Base-by-base conservation (phyloP, 2,888 invertebrate species). In the Machimus atricapillus region DNA sequence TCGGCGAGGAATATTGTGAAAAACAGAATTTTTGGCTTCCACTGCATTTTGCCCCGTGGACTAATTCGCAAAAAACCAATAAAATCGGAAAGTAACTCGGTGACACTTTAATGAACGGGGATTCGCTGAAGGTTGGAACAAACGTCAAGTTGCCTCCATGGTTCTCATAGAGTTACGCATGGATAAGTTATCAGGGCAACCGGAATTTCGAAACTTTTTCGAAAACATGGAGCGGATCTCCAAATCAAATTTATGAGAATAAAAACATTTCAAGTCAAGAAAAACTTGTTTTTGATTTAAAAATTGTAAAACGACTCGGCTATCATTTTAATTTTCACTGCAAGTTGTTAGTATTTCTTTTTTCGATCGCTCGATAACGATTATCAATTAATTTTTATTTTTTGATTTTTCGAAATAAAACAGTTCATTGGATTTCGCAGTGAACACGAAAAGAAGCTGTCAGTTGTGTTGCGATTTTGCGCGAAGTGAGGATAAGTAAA, bases 1-100 rank as follows among this genome's bases (percentile, higher is more conserved):
- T 78, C 86, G 81, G 88, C 87, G 58, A 90, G 66, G 31, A 89
- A 83, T 40, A 88, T 82, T 16, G 86, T 81, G 56, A 43, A n/a
- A 46, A 85, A 34, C 12, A 85, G 8, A 46, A 76, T 76, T 74
- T 37, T 74, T n/a, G 46, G 34, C 14, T 52, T 58, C 83, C 58
- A 83, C 83, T 58, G 66, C 58, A 66, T 58, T n/a, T 43, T 79
- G 37, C 27, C 27, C 66, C 66, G 66, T 66, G 23, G 27, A 66
- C 66, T 66, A 34, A n/a, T 58, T 19, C n/a, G 58, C 40, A 34
- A 40, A 16, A 40, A 66, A 66, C 23, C 23, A 23, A 31, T 14
- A 66, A 83, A 66, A 66, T 37, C 66, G 23, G 27, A 66, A 83
- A 58, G 58, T 66, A 83, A 27, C 27, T 83, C n/a, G 1, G 27